Percentiles rank a stretch among this genome's conserved stretches.
phyloP scores from a whole-genome alignment of 2,113 vertebrate species.

The Carollia perspicillata region DNA sequence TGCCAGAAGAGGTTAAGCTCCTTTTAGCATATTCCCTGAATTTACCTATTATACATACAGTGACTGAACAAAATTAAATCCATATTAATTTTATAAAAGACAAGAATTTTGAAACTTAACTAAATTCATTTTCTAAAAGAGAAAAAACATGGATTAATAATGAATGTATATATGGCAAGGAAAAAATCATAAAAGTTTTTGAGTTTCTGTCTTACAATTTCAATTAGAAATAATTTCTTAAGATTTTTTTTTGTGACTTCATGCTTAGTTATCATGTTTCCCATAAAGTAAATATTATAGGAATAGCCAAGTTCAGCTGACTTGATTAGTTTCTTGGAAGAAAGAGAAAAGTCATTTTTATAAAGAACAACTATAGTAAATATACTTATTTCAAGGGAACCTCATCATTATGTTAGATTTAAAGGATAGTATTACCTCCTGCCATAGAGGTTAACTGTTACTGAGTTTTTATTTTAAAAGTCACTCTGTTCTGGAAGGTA shows the following conservation, averaged over 20 bases:
- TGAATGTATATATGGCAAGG: background rate
- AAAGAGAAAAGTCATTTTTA: background rate
- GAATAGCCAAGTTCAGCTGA: background rate
- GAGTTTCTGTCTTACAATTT: background rate
- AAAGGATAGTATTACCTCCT: background rate
- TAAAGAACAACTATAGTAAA: background rate
- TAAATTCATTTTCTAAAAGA: background rate
- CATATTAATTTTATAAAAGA: background rate
- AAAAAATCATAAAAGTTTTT: background rate
- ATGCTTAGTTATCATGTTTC: background rate
- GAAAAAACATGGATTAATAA: background rate
- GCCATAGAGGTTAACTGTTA: background rate
- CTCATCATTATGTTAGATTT: background rate
- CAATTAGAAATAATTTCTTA: background rate
- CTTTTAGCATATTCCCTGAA: background rate
- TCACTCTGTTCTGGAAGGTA: background rate
- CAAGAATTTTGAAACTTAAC: background rate
- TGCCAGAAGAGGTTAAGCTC: background rate
- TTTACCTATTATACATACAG: background rate
- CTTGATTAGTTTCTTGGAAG: background rate
- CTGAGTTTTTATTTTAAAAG: background rate
- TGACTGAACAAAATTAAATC: background rate
- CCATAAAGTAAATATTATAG: background rate
- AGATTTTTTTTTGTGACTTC: background rate
- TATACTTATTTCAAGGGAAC: background rate